phyloP scores from a whole-genome alignment of 2,888 invertebrate genomes.

The Theristus sp. region DNA sequence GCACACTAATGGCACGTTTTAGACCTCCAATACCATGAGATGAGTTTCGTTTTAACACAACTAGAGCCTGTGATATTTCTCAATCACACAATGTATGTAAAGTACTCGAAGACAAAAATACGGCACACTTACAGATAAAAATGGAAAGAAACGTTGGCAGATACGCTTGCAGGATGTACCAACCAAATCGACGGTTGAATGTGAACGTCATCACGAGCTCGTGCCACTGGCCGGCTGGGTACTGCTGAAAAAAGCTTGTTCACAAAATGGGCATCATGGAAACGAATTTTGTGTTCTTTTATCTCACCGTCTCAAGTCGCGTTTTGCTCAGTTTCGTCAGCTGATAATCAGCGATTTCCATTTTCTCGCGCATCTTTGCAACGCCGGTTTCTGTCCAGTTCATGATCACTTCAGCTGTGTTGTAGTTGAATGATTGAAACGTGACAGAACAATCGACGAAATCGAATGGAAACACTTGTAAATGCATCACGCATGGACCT shows the following conservation, averaged over 20 bases:
- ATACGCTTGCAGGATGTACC: conserved; percentile 28
- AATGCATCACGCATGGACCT: conserved; percentile 25
- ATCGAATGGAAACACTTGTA: conserved; percentile 27
- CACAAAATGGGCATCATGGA: background rate
- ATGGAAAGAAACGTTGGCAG: conserved; percentile 28
- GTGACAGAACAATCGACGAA: conserved; percentile 26
- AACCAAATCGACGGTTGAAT: conserved; percentile 24
- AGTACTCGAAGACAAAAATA: too few relatives aligned
- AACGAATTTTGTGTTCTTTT: background rate
- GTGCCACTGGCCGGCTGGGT: conserved; percentile 26
- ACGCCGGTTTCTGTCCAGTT: conserved; percentile 22
- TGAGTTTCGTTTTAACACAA: too few relatives aligned
- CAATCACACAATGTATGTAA: too few relatives aligned
- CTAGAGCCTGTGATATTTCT: too few relatives aligned
- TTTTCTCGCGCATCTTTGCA: conserved; percentile 24
- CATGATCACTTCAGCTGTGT: conserved; percentile 28
- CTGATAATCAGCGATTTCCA: conserved; percentile 26
- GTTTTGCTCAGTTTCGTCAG: background rate
- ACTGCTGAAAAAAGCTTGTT: conserved; percentile 12
- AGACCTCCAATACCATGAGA: too few relatives aligned
- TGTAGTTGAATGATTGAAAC: conserved; percentile 28
- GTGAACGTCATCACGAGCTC: conserved; percentile 23
- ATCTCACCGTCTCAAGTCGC: background rate
- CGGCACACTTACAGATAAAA: conserved; percentile 18
- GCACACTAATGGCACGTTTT: too few relatives aligned